These are phyloP conservation scores for Diceros bicornis DNA, from an alignment of 2,797 vertebrate genomes.

Conservation along the genomic window DNA sequence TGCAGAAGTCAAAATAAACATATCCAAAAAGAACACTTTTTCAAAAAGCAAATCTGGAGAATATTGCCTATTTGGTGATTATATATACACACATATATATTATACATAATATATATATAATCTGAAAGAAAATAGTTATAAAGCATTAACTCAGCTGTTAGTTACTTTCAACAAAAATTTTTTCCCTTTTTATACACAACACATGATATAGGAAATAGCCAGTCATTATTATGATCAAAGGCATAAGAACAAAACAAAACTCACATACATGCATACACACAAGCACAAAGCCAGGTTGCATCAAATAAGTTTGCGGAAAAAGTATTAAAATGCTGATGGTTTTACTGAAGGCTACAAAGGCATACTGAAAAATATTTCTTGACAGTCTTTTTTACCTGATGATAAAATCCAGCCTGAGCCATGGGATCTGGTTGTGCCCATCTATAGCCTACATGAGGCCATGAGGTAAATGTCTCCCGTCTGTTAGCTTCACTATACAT, in stretches of 20 bases:
- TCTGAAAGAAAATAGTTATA: constrained; percentile 21
- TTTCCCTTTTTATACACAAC: neutral
- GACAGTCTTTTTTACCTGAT: constrained; percentile 93
- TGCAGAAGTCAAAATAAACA: constrained; percentile 38
- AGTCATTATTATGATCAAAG: constrained; percentile 12
- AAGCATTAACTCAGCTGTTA: constrained; percentile 16
- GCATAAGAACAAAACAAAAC: constrained; percentile 6
- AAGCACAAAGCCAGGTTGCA: neutral
- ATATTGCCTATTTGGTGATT: neutral
- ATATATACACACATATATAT: neutral
- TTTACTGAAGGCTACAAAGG: constrained; percentile 12
- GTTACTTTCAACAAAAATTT: neutral
- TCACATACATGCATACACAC: neutral
- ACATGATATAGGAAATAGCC: neutral
- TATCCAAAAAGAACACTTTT: neutral
- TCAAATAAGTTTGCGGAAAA: constrained; percentile 34
- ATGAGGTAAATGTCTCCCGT: constrained; percentile 98
- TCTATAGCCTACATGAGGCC: constrained; percentile 98
- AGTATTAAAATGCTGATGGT: neutral
- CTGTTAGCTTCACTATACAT: constrained; percentile 99
- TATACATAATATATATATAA: neutral
- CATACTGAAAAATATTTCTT: neutral
- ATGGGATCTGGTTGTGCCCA: constrained; percentile 99
- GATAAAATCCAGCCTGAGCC: constrained; percentile 99
- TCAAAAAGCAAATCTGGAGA: constrained; percentile 48